Percentiles rank a stretch among this genome's conserved stretches.
Evolutionary conservation across 1,140 invertebrate genomes (phyloP).

Genomic region (Phymorhynchus buccinoides): DNA sequence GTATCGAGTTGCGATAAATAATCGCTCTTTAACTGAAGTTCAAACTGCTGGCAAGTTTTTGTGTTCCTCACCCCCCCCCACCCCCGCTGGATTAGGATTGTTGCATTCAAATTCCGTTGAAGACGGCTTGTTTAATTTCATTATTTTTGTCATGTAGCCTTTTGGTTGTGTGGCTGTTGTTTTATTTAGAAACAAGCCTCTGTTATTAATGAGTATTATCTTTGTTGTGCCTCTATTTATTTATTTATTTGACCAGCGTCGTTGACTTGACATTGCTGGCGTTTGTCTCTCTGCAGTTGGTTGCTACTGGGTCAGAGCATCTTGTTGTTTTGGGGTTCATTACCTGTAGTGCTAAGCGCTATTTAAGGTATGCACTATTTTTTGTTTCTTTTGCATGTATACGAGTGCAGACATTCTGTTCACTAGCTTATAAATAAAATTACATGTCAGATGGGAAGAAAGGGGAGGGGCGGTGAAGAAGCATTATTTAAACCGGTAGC

Average conservation of each 20-base stretch:
- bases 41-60: too few relatives aligned
- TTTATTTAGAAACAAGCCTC: not conserved
- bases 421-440: too few relatives aligned
- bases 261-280: slow-evolving; percentile 7
- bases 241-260: not conserved
- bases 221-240: not conserved
- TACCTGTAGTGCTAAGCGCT: not conserved
- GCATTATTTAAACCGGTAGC: not conserved
- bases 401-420: too few relatives aligned
- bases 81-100: too few relatives aligned
- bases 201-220: not conserved
- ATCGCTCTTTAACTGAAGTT: too few relatives aligned
- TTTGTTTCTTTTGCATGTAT: not conserved
- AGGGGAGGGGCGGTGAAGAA: not conserved
- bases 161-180: not conserved
- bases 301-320: not conserved
- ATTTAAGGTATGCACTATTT: not conserved
- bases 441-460: not conserved
- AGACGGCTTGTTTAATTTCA: too few relatives aligned
- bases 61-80: too few relatives aligned
- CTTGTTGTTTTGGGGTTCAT: not conserved
- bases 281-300: not conserved
- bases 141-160: not conserved
- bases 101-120: too few relatives aligned
- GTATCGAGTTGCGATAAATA: too few relatives aligned